Evolutionary conservation across 1,140 invertebrate genomes (phyloP).

Genomic region (Hyles euphorbiae): DNA sequence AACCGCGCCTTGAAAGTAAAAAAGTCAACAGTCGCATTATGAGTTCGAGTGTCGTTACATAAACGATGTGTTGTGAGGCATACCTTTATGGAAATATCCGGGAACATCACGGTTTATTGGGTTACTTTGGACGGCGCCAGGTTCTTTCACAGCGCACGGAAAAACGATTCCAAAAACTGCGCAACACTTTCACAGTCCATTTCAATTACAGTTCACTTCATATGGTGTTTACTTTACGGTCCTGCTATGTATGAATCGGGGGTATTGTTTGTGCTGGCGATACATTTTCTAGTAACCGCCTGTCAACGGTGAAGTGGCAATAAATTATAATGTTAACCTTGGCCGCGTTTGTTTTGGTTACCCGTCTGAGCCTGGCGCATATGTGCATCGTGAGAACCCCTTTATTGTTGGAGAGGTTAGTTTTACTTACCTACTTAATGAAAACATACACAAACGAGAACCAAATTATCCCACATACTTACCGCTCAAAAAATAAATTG

Average conservation of each 20-base stretch:
- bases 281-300: conserved; percentile 44
- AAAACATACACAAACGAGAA: conserved; percentile 1
- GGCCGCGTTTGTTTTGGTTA: conserved; percentile 67
- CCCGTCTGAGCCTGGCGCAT: conserved; percentile 40
- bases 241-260: conserved; percentile 4
- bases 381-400: conserved; percentile 61
- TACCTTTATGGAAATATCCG: conserved; percentile 9
- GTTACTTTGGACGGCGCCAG: too few species aligned
- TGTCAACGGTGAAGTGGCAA: conserved; percentile 63
- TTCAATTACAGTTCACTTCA: conserved; percentile 11
- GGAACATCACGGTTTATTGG: not conserved
- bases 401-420: conserved; percentile 31
- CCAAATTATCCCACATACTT: too few species aligned
- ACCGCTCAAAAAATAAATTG: too few species aligned
- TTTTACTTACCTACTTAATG: conserved; percentile 15
- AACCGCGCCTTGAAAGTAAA: conserved; percentile 53
- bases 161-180: conserved; percentile 12
- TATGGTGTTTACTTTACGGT: not conserved
- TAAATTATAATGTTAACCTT: conserved; percentile 73
- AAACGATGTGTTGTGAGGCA: conserved; percentile 26
- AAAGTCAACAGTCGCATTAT: conserved; percentile 63
- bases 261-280: conserved; percentile 55
- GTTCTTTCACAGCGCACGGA: not conserved
- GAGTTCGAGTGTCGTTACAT: conserved; percentile 49
- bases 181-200: conserved; percentile 14